A percentile compares a stretch with the other conserved stretches of the same genome.
phyloP scores from a whole-genome alignment of 1,140 invertebrate genomes.

The Philopotamus ludificatus region DNA sequence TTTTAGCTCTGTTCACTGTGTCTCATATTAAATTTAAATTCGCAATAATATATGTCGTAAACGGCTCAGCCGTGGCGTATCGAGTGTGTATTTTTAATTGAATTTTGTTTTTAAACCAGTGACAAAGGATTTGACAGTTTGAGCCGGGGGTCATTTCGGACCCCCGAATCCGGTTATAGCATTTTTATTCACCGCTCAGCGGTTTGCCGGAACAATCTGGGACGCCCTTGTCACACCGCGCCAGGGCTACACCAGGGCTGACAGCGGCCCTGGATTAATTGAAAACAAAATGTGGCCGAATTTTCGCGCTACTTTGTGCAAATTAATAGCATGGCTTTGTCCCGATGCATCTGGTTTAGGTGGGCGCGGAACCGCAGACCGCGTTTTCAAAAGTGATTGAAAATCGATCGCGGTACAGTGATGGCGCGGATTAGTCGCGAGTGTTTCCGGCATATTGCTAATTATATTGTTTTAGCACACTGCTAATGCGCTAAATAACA shows the following conservation, averaged over 20 bases:
- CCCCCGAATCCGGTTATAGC: constrained; percentile 6
- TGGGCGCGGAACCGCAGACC: too few relatives aligned
- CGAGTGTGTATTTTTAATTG: constrained; percentile 8
- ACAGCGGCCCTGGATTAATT: constrained; percentile 6
- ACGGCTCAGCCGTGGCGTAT: too few relatives aligned
- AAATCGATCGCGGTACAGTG: too few relatives aligned
- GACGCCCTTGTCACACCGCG: constrained; percentile 13
- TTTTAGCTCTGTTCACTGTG: too few relatives aligned
- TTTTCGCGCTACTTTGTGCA: neutral
- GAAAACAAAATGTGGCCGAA: neutral
- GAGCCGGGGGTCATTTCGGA: neutral
- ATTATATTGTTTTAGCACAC: too few relatives aligned
- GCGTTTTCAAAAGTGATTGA: too few relatives aligned
- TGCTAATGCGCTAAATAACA: too few relatives aligned
- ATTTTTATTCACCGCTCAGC: constrained; percentile 12
- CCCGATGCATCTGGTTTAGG: too few relatives aligned
- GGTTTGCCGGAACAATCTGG: constrained; percentile 23
- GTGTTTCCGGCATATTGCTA: too few relatives aligned
- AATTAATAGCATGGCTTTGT: neutral
- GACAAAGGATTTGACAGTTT: constrained; percentile 30
- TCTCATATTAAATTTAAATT: too few relatives aligned
- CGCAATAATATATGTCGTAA: too few relatives aligned
- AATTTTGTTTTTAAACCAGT: constrained; percentile 24
- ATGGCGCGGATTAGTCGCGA: too few relatives aligned
- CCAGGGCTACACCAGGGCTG: constrained; percentile 17